Evolutionary conservation across 2,113 vertebrate genomes (phyloP).

Genomic region (Anser brachyrhynchus): DNA sequence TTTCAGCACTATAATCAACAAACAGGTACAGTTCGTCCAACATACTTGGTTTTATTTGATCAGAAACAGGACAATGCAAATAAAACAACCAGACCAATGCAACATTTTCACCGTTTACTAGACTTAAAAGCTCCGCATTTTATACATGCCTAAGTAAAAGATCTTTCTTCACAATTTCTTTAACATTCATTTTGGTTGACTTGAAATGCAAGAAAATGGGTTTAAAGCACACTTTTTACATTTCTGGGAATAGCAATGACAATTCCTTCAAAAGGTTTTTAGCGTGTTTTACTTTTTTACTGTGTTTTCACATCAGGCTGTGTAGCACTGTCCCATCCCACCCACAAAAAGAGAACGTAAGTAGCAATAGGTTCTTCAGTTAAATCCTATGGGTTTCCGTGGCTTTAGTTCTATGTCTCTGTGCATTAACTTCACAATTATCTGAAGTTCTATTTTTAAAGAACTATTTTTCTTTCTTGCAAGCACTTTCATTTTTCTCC

Average conservation of each 20-base stretch:
- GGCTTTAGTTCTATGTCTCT: background rate
- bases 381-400: background rate
- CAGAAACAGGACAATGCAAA: background rate
- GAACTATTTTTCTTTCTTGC: background rate
- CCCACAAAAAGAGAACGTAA: background rate
- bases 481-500: background rate
- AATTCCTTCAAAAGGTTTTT: background rate
- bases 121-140: background rate
- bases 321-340: background rate
- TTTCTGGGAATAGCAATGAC: background rate
- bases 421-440: background rate
- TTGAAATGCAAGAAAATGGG: background rate
- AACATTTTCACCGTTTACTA: background rate
- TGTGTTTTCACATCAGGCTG: no score
- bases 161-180: background rate
- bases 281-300: no score
- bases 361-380: background rate
- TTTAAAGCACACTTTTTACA: background rate
- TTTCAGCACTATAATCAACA: background rate
- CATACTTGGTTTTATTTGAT: background rate
- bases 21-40: background rate
- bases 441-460: background rate
- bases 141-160: background rate
- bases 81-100: background rate
- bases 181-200: background rate